Evolutionary conservation across 2,888 invertebrate species (phyloP).

Genomic region (Zygaena filipendulae): DNA sequence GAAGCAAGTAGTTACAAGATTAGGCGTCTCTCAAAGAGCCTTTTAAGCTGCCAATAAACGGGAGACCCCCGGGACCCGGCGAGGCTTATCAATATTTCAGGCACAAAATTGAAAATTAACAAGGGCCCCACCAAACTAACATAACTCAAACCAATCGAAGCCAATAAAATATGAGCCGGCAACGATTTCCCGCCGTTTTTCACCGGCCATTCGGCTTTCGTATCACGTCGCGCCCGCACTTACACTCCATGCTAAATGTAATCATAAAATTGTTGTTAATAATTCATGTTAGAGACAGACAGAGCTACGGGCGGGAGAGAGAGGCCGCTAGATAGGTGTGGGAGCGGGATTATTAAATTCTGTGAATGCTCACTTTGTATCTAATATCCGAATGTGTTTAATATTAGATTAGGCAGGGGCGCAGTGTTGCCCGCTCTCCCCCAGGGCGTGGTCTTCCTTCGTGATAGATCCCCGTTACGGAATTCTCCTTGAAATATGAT

Average conservation of each 20-base stretch:
- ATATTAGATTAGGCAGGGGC: constrained; percentile 63
- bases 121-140: constrained; percentile 38
- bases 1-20: too few species aligned
- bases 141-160: constrained; percentile 64
- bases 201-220: constrained; percentile 50
- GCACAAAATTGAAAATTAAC: constrained; percentile 65
- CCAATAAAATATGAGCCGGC: constrained; percentile 65
- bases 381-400: constrained; percentile 68
- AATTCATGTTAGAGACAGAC: constrained; percentile 46
- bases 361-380: constrained; percentile 68
- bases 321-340: constrained; percentile 31
- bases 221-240: constrained; percentile 54
- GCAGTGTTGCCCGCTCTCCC: constrained; percentile 29
- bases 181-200: constrained; percentile 58
- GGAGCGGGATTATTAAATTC: constrained; percentile 64
- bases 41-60: too few species aligned
- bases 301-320: constrained; percentile 19
- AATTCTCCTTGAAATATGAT: constrained; percentile 49
- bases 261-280: constrained; percentile 69
- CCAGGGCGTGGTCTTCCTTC: constrained; percentile 37
- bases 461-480: constrained; percentile 49
- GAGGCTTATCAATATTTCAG: constrained; percentile 60
- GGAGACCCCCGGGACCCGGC: constrained; percentile 23
- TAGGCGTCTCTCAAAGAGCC: too few species aligned
- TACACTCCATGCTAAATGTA: constrained; percentile 60